These are phyloP conservation scores for Micrastur ruficollis DNA, from an alignment of 2,797 vertebrate genomes.

Conservation along the genomic window DNA sequence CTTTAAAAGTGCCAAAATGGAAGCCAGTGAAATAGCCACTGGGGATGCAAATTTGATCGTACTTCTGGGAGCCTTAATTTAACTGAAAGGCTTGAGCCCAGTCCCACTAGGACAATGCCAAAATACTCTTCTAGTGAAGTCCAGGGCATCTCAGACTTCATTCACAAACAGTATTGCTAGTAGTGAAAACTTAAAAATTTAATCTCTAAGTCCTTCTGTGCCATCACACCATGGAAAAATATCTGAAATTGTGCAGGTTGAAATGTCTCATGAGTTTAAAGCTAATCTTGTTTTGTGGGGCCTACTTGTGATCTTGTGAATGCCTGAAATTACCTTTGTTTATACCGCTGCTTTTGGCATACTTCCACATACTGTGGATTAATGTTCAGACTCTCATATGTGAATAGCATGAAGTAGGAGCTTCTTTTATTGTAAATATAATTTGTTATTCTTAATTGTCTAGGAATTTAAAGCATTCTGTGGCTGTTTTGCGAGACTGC, in stretches of 20 bases:
- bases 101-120: background rate
- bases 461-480: background rate
- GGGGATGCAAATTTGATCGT: background rate
- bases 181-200: background rate
- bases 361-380: background rate
- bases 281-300: background rate
- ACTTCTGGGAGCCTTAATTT: background rate
- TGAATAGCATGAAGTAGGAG: background rate
- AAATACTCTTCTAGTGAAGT: background rate
- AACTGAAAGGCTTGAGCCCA: background rate
- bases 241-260: background rate
- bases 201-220: background rate
- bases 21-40: background rate
- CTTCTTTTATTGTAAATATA: background rate
- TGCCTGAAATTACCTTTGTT: background rate
- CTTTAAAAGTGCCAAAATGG: background rate
- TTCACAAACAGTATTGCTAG: background rate
- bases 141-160: fast-evolving
- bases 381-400: background rate
- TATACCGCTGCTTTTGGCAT: background rate
- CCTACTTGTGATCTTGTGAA: background rate
- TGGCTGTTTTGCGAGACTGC: background rate
- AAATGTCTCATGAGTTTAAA: background rate
- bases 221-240: background rate
- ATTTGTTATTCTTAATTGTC: background rate